phyloP scores from a whole-genome alignment of 2,888 invertebrate genomes.

The Chirona hameri region DNA sequence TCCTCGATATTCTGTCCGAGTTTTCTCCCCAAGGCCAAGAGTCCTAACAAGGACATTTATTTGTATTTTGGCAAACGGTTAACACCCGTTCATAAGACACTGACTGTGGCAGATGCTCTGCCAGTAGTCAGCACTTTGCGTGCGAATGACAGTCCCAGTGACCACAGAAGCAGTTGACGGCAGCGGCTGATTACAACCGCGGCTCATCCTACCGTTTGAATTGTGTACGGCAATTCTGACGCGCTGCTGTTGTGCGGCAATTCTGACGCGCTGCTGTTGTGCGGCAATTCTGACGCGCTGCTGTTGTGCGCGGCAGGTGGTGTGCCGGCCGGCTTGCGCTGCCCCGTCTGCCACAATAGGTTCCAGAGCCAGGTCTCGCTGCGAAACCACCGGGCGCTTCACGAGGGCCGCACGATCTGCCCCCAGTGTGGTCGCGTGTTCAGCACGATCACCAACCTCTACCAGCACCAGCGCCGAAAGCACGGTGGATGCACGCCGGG shows the following conservation, averaged over 20 bases:
- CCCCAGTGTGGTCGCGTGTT: background rate
- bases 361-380: conserved; percentile 1
- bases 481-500: background rate
- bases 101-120: too few relatives aligned
- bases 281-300: background rate
- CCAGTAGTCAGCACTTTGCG: too few relatives aligned
- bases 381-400: conserved; percentile 3
- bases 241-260: background rate
- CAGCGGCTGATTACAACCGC: too few relatives aligned
- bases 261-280: background rate
- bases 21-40: too few relatives aligned
- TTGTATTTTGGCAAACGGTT: too few relatives aligned
- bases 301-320: background rate
- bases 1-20: too few relatives aligned
- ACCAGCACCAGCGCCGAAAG: background rate
- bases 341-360: background rate
- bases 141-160: too few relatives aligned
- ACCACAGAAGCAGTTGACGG: too few relatives aligned
- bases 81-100: too few relatives aligned
- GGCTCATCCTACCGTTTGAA: too few relatives aligned
- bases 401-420: conserved; percentile 2
- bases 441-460: background rate
- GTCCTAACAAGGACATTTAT: too few relatives aligned
- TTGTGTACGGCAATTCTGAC: background rate
- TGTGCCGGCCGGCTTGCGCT: background rate